These are phyloP conservation scores for Chaetodon auriga DNA, from an alignment of 2,113 vertebrate genomes.

Conservation along the genomic window DNA sequence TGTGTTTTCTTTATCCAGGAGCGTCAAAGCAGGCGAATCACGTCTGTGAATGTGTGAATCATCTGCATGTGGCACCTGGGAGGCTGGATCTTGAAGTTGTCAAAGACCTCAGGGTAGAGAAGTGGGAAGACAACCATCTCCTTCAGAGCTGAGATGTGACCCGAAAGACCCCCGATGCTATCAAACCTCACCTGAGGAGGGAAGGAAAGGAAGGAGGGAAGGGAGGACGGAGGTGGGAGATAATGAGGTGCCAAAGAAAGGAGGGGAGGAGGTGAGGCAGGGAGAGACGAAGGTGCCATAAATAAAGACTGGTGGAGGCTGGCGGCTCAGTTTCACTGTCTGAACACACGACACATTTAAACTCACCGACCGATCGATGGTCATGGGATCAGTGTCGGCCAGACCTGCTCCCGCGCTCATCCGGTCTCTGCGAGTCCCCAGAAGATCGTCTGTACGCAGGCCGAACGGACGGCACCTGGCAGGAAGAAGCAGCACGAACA, in stretches of 20 bases:
- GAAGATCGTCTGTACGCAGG: constrained; percentile 84
- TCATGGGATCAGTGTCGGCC: constrained; percentile 92
- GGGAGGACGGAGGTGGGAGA: not conserved
- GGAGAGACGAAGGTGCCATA: not conserved
- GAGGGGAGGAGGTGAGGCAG: no score
- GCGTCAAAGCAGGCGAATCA: no score
- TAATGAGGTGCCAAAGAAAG: no score
- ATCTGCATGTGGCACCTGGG: constrained; percentile 85
- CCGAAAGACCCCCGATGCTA: constrained; percentile 90
- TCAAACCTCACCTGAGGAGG: constrained; percentile 88
- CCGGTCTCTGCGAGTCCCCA: constrained; percentile 86
- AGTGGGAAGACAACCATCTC: constrained; percentile 95
- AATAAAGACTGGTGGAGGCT: not conserved
- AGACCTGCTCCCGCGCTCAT: constrained; percentile 88
- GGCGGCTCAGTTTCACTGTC: not conserved
- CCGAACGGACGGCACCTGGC: constrained; percentile 88
- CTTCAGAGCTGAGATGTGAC: constrained; percentile 92
- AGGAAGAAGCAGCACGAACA: not conserved
- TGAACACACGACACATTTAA: not conserved
- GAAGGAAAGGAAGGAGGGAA: not conserved
- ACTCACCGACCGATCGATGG: constrained; percentile 89
- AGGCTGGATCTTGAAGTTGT: constrained; percentile 94
- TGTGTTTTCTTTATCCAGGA: no score
- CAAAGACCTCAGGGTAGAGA: constrained; percentile 95
- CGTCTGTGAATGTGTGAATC: no score